Evolutionary conservation across 2,888 invertebrate genomes (phyloP), one percentile per base, ranked within the genome.

Genomic region (Bursaphelenchus okinawaensis): DNA sequence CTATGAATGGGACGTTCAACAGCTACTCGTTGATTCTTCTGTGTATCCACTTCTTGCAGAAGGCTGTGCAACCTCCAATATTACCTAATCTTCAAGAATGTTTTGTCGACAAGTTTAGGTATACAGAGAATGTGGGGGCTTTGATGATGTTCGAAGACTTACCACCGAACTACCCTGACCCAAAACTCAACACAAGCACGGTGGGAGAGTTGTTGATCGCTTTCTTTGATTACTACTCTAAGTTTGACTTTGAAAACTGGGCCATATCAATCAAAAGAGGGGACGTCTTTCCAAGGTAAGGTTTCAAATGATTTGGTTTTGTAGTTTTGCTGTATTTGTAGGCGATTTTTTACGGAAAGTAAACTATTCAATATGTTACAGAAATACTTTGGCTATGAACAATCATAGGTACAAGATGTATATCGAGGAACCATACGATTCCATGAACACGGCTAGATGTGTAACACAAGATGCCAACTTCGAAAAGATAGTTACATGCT

Each of bases 21-120:
- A 76, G 77, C 59, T 82, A 82, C 62, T 76, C 80, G 0, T 60
- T 83, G n/a, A 77, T 79, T 24, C 68, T 82, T n/a, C 74, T 82
- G 55, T 72, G 79, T 6, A 29, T 82, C 3, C 82, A 82, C 57
- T 82, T 67, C 55, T 69, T 82, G 29, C 82, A 83, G 65, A 72
- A 72, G 54, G 81, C 70, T 24, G 69, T 73, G 4, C 24, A 57
- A 0, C 80, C 79, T 0, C 75, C 78, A 0, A 70, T 82, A 1
- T 68, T 82, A 22, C 82, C 82, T 1, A 82, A 82, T 66, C 66
- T 81, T 16, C 82, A 82, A 62, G 24, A 65, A 28, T 31, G 77
- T 0, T 75, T 72, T 56, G 77, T 77, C 7, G 60, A 72, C 1
- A 55, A 61, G 19, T 81, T 81, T 62, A 65, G 67, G 40, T 59